Evolutionary conservation across 2,113 vertebrate species (phyloP).

Genomic region (Pseudopipra pipra): DNA sequence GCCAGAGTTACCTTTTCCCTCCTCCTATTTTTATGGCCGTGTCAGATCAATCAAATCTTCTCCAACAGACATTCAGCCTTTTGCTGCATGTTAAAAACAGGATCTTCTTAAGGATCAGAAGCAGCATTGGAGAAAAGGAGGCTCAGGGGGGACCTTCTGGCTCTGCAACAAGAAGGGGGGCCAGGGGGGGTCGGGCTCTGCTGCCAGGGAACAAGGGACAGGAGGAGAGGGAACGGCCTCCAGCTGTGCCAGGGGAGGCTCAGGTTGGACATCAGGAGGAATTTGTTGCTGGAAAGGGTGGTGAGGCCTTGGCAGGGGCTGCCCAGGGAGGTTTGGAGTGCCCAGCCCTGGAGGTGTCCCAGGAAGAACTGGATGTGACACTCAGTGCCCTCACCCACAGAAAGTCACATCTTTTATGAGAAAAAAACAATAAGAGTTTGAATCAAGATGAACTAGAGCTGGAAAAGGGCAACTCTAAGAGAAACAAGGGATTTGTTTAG

Average conservation of each 20-base stretch:
- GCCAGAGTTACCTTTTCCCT: neutral
- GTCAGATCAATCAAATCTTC: neutral
- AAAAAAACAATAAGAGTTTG: neutral
- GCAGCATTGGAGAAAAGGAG: neutral
- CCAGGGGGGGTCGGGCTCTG: neutral
- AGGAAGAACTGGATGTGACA: neutral
- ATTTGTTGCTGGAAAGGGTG: neutral
- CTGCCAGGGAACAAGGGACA: neutral
- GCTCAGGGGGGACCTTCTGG: neutral
- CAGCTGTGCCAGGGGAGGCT: neutral
- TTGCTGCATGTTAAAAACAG: neutral
- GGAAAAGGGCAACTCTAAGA: neutral
- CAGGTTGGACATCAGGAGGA: rapidly evolving
- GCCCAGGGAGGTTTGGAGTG: neutral
- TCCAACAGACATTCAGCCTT: neutral
- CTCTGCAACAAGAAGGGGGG: neutral
- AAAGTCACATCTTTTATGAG: neutral
- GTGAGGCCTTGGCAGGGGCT: neutral
- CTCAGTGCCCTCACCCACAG: neutral
- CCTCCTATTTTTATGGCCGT: neutral
- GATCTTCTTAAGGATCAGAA: neutral
- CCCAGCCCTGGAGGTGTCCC: neutral
- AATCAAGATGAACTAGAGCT: neutral
- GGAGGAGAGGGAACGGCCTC: neutral
- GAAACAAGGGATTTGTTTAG: neutral